phyloP scores from a whole-genome alignment of 1,140 invertebrate genomes.

The Tachypleus tridentatus region DNA sequence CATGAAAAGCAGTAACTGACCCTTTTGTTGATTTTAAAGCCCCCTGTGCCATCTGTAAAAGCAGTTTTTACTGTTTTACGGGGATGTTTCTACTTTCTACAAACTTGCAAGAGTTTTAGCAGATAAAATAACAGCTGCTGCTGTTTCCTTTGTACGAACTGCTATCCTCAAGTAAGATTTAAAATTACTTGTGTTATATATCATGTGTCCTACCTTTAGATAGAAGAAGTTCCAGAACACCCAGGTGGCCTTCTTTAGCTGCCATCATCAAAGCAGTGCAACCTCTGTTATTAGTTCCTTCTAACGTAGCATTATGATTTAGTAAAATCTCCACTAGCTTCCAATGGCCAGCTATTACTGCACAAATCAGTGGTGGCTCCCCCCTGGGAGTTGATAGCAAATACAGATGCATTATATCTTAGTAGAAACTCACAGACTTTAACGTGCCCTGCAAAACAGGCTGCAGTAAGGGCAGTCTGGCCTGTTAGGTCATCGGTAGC shows the following conservation, averaged over 20 bases:
- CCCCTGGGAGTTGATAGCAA: slow-evolving; percentile 55
- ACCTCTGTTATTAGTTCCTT: slow-evolving; percentile 51
- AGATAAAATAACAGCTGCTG: no score
- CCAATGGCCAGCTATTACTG: slow-evolving; percentile 77
- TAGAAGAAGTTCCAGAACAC: slow-evolving; percentile 72
- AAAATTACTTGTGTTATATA: no score
- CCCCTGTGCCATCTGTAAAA: no score
- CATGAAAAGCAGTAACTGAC: no score
- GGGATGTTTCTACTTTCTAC: no score
- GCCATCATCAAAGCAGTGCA: slow-evolving; percentile 75
- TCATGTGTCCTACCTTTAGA: slow-evolving; percentile 45
- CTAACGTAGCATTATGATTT: slow-evolving; percentile 45
- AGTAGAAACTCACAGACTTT: slow-evolving; percentile 64
- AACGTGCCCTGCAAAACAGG: slow-evolving; percentile 66
- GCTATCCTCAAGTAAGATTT: no score
- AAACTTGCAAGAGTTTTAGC: no score
- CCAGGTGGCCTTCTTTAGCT: slow-evolving; percentile 72
- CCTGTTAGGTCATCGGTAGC: slow-evolving; percentile 59
- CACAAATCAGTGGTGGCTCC: slow-evolving; percentile 64
- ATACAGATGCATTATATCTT: slow-evolving; percentile 56
- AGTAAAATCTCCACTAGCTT: slow-evolving; percentile 50
- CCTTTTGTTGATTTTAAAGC: no score
- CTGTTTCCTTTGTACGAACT: no score
- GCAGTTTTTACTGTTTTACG: no score
- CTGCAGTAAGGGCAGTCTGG: slow-evolving; percentile 76